These are phyloP conservation scores for Ia io DNA, from an alignment of 2,113 vertebrate genomes.

Conservation along the genomic window DNA sequence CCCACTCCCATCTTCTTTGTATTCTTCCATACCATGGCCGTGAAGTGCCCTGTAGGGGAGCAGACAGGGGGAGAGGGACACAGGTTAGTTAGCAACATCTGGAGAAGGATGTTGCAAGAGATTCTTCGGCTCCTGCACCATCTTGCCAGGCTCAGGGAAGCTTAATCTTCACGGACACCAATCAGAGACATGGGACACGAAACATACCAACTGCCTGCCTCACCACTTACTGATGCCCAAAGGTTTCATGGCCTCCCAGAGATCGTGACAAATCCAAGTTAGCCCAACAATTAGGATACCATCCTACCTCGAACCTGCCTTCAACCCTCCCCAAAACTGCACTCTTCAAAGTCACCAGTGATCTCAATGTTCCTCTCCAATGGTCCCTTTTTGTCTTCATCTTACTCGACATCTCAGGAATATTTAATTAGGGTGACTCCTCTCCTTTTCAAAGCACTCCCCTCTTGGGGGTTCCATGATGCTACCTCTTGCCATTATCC, in stretches of 20 bases:
- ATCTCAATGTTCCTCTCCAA: background rate
- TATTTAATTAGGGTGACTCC: too few relatives aligned
- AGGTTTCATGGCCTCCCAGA: background rate
- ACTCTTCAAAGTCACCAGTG: background rate
- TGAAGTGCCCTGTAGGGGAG: slow-evolving; percentile 92
- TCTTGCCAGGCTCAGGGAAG: background rate
- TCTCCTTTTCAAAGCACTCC: background rate
- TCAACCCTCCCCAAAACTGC: background rate
- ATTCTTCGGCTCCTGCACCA: background rate
- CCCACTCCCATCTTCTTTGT: slow-evolving; percentile 94
- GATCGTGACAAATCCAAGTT: background rate
- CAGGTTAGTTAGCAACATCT: background rate
- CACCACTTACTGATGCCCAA: background rate
- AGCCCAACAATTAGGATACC: background rate
- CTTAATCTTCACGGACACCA: background rate
- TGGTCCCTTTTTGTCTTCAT: background rate
- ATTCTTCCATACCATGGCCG: slow-evolving; percentile 98
- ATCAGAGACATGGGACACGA: background rate
- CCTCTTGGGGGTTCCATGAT: background rate
- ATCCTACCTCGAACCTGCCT: background rate
- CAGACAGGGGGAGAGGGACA: background rate
- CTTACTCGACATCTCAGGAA: background rate
- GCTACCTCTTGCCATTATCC: background rate
- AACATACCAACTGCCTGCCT: background rate
- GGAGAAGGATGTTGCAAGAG: background rate